A percentile compares a stretch with the other conserved stretches of the same genome.
phyloP scores from a whole-genome alignment of 1,140 invertebrate genomes.

The Acromyrmex charruanus region DNA sequence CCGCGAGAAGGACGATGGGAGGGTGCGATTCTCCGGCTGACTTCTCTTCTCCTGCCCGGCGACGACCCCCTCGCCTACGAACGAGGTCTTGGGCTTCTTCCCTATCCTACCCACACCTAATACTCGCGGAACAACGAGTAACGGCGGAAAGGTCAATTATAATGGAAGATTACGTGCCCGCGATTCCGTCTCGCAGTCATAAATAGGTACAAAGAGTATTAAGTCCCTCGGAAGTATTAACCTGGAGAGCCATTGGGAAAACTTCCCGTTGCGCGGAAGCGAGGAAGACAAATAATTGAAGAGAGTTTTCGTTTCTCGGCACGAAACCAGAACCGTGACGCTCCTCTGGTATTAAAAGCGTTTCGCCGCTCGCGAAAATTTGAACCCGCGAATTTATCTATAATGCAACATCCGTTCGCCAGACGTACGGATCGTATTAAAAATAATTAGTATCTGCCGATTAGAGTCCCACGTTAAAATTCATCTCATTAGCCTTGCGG shows the following conservation, averaged over 20 bases:
- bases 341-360: slow-evolving; percentile 46
- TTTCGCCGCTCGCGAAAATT: slow-evolving; percentile 25
- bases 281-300: slow-evolving; percentile 69
- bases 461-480: slow-evolving; percentile 4
- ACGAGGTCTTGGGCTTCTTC: slow-evolving; percentile 13
- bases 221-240: slow-evolving; percentile 73
- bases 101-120: slow-evolving; percentile 14
- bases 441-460: slow-evolving; percentile 23
- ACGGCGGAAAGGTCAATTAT: slow-evolving; percentile 72
- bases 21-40: slow-evolving; percentile 39
- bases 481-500: neutral
- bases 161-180: slow-evolving; percentile 73
- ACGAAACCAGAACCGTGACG: slow-evolving; percentile 17
- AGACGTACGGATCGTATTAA: neutral
- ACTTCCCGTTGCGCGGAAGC: slow-evolving; percentile 62
- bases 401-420: neutral
- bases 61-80: slow-evolving; percentile 26
- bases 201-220: slow-evolving; percentile 74
- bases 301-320: slow-evolving; percentile 65
- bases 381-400: slow-evolving; percentile 32
- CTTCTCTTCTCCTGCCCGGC: slow-evolving; percentile 63
- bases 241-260: slow-evolving; percentile 71
- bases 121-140: slow-evolving; percentile 58
- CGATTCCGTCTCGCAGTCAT: slow-evolving; percentile 67
- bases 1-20: neutral